These are phyloP conservation scores for Dusona sp. DNA, from an alignment of 2,888 invertebrate species.

Conservation along the genomic window DNA sequence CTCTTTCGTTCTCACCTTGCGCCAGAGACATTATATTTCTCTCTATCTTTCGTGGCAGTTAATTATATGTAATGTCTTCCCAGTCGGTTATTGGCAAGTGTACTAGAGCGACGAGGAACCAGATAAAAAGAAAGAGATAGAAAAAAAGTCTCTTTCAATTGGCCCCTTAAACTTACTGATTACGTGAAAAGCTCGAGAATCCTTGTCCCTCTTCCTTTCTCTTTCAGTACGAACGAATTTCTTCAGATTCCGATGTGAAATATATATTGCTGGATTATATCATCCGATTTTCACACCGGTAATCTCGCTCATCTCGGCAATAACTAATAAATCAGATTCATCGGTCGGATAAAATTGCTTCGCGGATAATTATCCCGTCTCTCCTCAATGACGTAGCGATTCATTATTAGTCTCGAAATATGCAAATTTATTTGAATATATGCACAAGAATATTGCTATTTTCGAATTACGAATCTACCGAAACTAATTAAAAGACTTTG, in stretches of 20 bases:
- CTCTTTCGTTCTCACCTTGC: conserved; percentile 45
- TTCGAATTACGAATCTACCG: not conserved
- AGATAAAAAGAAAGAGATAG: not conserved
- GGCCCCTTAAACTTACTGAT: conserved; percentile 64
- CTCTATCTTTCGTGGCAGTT: conserved; percentile 61
- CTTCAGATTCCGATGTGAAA: conserved; percentile 33
- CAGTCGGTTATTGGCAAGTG: conserved; percentile 59
- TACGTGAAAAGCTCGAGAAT: conserved; percentile 58
- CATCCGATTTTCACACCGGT: conserved; percentile 31
- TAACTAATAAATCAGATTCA: conserved; percentile 48
- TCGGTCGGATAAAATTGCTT: conserved; percentile 25
- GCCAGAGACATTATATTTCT: conserved; percentile 43
- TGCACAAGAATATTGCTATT: not conserved
- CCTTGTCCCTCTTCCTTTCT: conserved; percentile 20
- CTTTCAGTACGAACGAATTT: conserved; percentile 39
- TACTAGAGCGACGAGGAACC: conserved; percentile 39
- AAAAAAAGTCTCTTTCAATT: conserved; percentile 61
- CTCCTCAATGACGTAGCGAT: not conserved
- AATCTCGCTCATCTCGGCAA: conserved; percentile 7
- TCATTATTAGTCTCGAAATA: conserved; percentile 2
- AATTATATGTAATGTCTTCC: conserved; percentile 68
- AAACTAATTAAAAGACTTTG: not conserved
- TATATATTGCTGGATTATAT: conserved; percentile 45
- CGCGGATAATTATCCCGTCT: conserved; percentile 22
- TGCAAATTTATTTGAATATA: not conserved